These are phyloP conservation scores for Aptenodytes forsteri DNA, from an alignment of 2,113 vertebrate species.

Conservation along the genomic window DNA sequence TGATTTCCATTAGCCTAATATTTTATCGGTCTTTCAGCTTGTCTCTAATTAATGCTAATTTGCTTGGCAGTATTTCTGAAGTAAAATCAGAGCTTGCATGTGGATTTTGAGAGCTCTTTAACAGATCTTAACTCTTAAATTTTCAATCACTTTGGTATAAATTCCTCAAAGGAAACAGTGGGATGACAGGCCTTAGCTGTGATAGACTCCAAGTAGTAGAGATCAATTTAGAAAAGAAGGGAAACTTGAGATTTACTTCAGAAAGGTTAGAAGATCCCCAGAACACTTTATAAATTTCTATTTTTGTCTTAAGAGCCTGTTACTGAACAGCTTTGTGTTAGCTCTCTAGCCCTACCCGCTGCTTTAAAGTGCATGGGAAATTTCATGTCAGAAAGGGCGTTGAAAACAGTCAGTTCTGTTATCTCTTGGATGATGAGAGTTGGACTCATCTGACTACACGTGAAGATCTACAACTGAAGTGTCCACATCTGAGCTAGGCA, in stretches of 20 bases:
- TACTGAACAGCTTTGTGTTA: background rate
- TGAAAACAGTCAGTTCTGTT: background rate
- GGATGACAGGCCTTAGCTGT: background rate
- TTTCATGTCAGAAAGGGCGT: background rate
- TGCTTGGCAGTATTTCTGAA: conserved; percentile 42
- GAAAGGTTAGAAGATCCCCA: background rate
- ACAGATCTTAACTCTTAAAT: background rate
- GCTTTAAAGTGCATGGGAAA: background rate
- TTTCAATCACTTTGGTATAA: background rate
- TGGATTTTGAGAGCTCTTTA: conserved; percentile 18
- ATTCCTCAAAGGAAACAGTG: background rate
- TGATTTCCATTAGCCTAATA: conserved; percentile 25
- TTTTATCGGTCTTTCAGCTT: conserved; percentile 31
- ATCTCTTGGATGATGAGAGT: background rate
- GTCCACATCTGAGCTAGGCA: background rate
- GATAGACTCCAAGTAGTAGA: background rate
- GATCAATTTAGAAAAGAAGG: background rate
- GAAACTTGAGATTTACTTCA: background rate
- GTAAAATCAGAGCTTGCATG: background rate
- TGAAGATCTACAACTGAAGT: background rate
- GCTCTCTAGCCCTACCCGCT: background rate
- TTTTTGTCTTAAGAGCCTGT: background rate
- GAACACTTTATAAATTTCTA: background rate
- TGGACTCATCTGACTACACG: background rate
- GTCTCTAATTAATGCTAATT: conserved; percentile 44